A percentile compares a stretch with the other conserved stretches of the same genome.
These are phyloP conservation scores for Latrodectus elegans DNA, from an alignment of 2,888 invertebrate species.

Conservation along the genomic window DNA sequence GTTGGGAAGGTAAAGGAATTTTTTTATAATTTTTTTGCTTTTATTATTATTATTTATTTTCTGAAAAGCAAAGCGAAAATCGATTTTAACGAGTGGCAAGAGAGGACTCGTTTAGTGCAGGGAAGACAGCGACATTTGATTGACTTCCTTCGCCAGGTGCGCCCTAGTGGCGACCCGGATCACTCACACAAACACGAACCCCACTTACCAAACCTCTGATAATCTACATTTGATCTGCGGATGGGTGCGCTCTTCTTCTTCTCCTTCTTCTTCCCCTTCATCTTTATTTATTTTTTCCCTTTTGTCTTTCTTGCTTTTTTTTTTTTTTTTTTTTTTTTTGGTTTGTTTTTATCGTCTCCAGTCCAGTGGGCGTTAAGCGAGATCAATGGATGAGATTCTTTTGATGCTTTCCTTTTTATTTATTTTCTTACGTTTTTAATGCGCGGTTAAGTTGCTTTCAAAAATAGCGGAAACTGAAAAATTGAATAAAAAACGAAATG, in stretches of 20 bases:
- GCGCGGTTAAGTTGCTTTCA: constrained; percentile 13
- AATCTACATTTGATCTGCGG: constrained; percentile 62
- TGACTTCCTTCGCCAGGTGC: constrained; percentile 66
- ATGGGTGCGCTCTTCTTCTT: constrained; percentile 9
- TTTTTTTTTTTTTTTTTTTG: neutral
- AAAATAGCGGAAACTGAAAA: constrained; percentile 17
- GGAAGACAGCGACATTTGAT: constrained; percentile 57
- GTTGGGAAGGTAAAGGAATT: constrained; percentile 11
- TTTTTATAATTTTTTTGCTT: neutral
- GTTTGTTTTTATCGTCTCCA: neutral
- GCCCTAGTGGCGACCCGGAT: constrained; percentile 35
- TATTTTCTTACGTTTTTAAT: too few relatives aligned
- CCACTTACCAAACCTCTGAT: constrained; percentile 41
- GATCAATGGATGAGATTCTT: constrained; percentile 35
- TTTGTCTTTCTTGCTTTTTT: neutral
- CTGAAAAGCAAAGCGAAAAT: constrained; percentile 58
- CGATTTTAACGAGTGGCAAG: constrained; percentile 21
- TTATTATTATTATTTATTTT: constrained; percentile 17
- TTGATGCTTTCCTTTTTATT: too few relatives aligned
- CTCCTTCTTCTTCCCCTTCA: neutral
- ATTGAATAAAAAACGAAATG: constrained; percentile 2
- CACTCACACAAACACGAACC: constrained; percentile 25
- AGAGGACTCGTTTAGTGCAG: constrained; percentile 11
- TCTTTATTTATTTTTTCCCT: constrained; percentile 12
- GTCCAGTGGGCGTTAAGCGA: constrained; percentile 25